phyloP scores from a whole-genome alignment of 2,888 invertebrate species.

The Carpatolechia fugitivella region DNA sequence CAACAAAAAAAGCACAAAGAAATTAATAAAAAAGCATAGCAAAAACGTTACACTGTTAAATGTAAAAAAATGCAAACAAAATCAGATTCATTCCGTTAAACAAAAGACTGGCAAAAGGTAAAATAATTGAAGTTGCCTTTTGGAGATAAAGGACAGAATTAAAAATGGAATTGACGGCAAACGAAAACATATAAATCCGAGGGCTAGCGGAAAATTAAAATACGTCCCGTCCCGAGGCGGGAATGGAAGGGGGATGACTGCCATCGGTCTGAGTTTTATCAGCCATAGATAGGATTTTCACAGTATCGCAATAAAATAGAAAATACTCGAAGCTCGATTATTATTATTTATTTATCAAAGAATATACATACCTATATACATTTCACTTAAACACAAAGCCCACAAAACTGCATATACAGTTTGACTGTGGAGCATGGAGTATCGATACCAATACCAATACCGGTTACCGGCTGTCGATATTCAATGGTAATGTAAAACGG shows the following conservation, averaged over 20 bases:
- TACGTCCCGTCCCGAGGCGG: constrained; percentile 59
- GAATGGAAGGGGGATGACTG: not conserved
- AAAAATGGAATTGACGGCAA: constrained; percentile 70
- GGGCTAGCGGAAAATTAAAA: constrained; percentile 76
- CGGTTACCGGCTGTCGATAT: no score
- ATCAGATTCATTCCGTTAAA: not conserved
- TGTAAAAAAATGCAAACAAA: not conserved
- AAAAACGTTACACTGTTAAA: not conserved
- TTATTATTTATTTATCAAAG: no score
- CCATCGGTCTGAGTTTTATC: not conserved
- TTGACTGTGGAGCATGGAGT: no score
- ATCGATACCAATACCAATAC: no score
- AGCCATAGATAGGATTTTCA: no score
- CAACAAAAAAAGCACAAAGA: constrained; percentile 15
- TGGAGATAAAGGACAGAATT: constrained; percentile 39
- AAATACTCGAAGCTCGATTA: no score
- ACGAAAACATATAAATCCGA: constrained; percentile 72
- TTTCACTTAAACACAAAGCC: no score
- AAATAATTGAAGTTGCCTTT: not conserved
- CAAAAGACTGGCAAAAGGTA: not conserved
- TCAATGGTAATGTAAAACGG: no score
- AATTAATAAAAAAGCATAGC: constrained; percentile 18
- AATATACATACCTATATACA: no score
- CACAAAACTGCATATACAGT: no score
- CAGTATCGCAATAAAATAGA: no score